Evolutionary conservation across 2,888 invertebrate species (phyloP).

Genomic region (Chirona hameri): DNA sequence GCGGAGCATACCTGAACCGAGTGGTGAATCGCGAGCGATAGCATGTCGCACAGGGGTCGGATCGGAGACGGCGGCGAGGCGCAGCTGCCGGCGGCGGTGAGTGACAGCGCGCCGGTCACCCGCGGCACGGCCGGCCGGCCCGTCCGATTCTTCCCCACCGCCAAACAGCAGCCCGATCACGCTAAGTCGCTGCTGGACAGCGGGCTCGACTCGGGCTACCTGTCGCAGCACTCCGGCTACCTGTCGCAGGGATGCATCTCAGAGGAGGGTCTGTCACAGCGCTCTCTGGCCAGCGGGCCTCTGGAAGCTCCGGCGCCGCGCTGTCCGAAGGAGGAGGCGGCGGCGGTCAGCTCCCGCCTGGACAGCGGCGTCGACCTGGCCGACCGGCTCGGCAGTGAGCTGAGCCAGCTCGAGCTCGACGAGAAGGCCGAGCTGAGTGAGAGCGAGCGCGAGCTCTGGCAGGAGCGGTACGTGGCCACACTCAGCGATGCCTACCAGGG

Average conservation of each 20-base stretch:
- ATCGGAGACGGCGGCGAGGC: neutral
- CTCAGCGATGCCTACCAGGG: slow-evolving; percentile 39
- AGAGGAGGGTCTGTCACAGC: neutral
- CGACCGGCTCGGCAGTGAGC: neutral
- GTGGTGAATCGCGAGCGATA: neutral
- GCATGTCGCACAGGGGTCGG: neutral
- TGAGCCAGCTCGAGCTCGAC: neutral
- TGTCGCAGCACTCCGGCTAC: slow-evolving; percentile 23
- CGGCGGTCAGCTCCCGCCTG: neutral
- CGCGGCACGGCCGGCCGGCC: neutral
- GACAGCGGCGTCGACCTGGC: slow-evolving; percentile 5
- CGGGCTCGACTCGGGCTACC: slow-evolving; percentile 29
- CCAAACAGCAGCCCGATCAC: neutral
- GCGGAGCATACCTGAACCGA: neutral
- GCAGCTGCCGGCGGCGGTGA: neutral
- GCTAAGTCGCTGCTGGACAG: slow-evolving; percentile 6
- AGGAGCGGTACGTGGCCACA: slow-evolving; percentile 33
- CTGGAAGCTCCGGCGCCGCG: neutral
- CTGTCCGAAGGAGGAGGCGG: neutral
- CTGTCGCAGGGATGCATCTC: neutral
- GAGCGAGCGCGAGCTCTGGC: neutral
- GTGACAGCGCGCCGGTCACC: neutral
- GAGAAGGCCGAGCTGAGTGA: neutral
- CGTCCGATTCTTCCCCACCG: neutral
- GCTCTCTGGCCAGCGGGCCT: neutral